Evolutionary conservation across 2,888 invertebrate genomes (phyloP).

Genomic region (Phytoseiulus persimilis): DNA sequence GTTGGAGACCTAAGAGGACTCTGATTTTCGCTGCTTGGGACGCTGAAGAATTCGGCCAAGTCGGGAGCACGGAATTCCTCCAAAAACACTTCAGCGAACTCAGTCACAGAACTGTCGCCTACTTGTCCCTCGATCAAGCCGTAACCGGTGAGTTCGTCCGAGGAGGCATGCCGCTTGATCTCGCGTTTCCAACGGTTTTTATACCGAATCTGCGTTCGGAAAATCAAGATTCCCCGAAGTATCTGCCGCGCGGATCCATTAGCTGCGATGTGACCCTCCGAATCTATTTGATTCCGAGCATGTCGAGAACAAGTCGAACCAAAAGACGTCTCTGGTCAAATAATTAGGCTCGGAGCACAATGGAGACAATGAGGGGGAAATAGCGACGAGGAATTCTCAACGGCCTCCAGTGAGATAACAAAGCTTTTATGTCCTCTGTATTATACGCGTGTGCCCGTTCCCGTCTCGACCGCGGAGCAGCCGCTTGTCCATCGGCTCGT

Average conservation of each 20-base stretch:
- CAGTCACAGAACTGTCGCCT: constrained; percentile 48
- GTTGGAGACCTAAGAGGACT: constrained; percentile 41
- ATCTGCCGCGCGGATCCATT: too few species aligned
- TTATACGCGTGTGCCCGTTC: background rate
- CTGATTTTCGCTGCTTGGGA: constrained; percentile 43
- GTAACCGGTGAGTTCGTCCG: constrained; percentile 43
- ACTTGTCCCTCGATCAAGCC: constrained; percentile 49
- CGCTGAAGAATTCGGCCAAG: constrained; percentile 42
- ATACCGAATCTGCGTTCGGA: too few species aligned
- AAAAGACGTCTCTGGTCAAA: background rate
- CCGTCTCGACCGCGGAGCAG: background rate
- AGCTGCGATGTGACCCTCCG: too few species aligned
- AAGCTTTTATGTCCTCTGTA: background rate
- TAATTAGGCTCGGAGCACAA: background rate
- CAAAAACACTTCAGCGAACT: constrained; percentile 46
- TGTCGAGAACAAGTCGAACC: background rate
- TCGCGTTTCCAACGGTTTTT: background rate
- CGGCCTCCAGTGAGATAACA: background rate
- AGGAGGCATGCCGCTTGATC: too few species aligned
- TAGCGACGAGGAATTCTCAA: background rate
- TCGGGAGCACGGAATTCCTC: constrained; percentile 43
- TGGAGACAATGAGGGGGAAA: background rate
- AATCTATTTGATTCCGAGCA: too few species aligned
- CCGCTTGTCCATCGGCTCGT: background rate
- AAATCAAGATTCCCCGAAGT: too few species aligned